Base-by-base conservation (phyloP, 1,140 invertebrate genomes). In the Hydropsyche tenuis region DNA sequence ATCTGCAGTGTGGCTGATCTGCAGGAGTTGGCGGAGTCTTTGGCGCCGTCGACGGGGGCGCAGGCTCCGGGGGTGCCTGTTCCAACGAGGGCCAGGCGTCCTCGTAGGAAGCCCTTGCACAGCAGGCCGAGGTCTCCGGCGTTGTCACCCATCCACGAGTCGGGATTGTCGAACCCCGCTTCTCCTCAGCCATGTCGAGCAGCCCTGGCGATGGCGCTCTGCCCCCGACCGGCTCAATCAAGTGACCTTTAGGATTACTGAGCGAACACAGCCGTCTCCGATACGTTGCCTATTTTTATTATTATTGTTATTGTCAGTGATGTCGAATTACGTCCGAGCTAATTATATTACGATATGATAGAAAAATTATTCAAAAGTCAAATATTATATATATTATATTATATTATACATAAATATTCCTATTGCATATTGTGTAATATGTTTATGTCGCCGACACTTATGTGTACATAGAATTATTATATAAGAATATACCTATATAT, bases 121-220 rank as follows among this genome's bases (percentile, higher is more conserved):
- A 86, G 78, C 78, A 42, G 76, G 12, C 88, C 77, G 72, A 88
- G 80, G 80, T 90, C 85, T n/a, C 87, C 83, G 72, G 86, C 86
- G 37, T 80, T 92, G 48, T 91, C 90, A 30, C 91, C 91, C 9
- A 92, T 92, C 30, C 87, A 89, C 45, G 90, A 92, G 78, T 90
- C 89, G 14, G 90, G 91, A n/a, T 82, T 91, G 1, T 91, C 90
- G 2, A 92, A 92, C 82, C 89, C 90, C 0, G 88, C 88, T 1
- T 90, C 89, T 62, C 89, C 90, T 16, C 83, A 88, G 76, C 87
- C 84, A 62, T 80, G 86, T 73, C 82, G 82, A 12, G 76, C 76
- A 22, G 72, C 72, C 43, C 76, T 75, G 37, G 69, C 56, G 16
- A 56, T 60, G 69, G 72, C 75, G 14, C 70, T 77, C 16, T 77